A percentile compares a stretch with the other conserved stretches of the same genome.
phyloP scores from a whole-genome alignment of 2,888 invertebrate species.

The Ochropacha duplaris region DNA sequence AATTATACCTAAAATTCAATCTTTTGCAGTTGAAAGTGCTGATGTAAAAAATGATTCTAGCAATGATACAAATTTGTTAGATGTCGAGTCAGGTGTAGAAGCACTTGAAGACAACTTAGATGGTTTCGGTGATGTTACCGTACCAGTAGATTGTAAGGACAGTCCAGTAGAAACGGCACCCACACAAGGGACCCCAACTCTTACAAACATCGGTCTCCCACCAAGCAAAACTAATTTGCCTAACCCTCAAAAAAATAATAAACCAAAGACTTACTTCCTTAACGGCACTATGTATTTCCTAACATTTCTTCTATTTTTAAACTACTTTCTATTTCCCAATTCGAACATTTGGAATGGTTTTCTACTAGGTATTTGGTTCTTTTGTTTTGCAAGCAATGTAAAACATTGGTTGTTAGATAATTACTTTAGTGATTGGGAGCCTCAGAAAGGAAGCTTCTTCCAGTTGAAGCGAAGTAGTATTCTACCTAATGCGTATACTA shows the following conservation, averaged over 20 bases:
- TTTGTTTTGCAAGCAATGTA: slow-evolving; percentile 55
- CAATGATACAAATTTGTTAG: slow-evolving; percentile 55
- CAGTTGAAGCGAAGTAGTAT: slow-evolving; percentile 50
- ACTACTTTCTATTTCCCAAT: slow-evolving; percentile 65
- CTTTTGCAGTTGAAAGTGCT: slow-evolving; percentile 51
- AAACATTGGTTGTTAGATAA: slow-evolving; percentile 69
- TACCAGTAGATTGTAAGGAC: slow-evolving; percentile 26
- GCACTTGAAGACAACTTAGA: slow-evolving; percentile 76
- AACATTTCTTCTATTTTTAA: slow-evolving; percentile 60
- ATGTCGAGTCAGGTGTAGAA: slow-evolving; percentile 80
- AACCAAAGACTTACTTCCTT: slow-evolving; percentile 51
- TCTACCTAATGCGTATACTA: slow-evolving; percentile 69
- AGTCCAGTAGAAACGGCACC: slow-evolving; percentile 34
- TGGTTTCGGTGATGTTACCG: slow-evolving; percentile 53
- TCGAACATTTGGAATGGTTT: slow-evolving; percentile 73
- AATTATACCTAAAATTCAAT: not conserved
- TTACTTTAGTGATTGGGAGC: slow-evolving; percentile 65
- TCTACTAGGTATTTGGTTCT: slow-evolving; percentile 70
- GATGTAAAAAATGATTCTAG: slow-evolving; percentile 48
- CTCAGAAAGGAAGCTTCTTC: slow-evolving; percentile 40
- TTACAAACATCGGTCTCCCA: slow-evolving; percentile 52
- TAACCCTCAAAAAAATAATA: slow-evolving; percentile 22
- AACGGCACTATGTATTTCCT: slow-evolving; percentile 67
- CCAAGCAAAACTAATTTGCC: slow-evolving; percentile 58
- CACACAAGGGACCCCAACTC: slow-evolving; percentile 25